Percentiles rank a stretch among this genome's conserved stretches.
Conservation (phyloP, 2,888 invertebrate species). For the Cantharis rufa region DNA sequence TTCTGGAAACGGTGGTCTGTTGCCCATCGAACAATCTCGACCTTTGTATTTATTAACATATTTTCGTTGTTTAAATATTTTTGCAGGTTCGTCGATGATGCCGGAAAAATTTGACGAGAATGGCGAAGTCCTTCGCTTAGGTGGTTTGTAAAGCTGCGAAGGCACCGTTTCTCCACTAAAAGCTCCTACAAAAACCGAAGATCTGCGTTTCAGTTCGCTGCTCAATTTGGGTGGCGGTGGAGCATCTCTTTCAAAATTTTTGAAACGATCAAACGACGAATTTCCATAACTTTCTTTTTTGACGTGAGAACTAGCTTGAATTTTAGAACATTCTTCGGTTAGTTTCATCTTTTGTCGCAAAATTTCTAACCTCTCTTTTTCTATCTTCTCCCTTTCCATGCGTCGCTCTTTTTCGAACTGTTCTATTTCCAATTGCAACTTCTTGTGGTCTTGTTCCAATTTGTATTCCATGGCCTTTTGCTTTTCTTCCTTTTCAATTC, state of each 20-base stretch:
- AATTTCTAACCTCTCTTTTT: conserved; percentile 17
- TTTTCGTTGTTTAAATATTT: not conserved
- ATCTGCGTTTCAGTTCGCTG: conserved; percentile 4
- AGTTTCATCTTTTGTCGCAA: conserved; percentile 5
- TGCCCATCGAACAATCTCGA: not conserved
- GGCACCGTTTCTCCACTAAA: not conserved
- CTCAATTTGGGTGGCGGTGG: conserved; percentile 13
- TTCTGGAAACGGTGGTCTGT: not conserved
- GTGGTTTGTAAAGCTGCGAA: not conserved
- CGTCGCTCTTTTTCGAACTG: conserved; percentile 21
- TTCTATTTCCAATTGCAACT: conserved; percentile 22
- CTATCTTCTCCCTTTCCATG: conserved; percentile 14
- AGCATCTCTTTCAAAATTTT: not conserved
- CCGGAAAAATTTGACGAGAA: not conserved
- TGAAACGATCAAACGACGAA: not conserved
- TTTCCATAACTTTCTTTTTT: not conserved
- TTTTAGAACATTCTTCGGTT: not conserved
- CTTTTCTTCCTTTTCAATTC: conserved; percentile 18
- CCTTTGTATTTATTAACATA: not conserved
- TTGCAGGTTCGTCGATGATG: not conserved
- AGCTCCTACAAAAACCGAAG: not conserved
- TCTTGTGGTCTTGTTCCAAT: conserved; percentile 25
- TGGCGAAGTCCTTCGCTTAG: not conserved
- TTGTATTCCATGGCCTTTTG: conserved; percentile 23
- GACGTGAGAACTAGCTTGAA: not conserved